Evolutionary conservation across 2,888 invertebrate genomes (phyloP).

Genomic region (Anthrax anthrax): DNA sequence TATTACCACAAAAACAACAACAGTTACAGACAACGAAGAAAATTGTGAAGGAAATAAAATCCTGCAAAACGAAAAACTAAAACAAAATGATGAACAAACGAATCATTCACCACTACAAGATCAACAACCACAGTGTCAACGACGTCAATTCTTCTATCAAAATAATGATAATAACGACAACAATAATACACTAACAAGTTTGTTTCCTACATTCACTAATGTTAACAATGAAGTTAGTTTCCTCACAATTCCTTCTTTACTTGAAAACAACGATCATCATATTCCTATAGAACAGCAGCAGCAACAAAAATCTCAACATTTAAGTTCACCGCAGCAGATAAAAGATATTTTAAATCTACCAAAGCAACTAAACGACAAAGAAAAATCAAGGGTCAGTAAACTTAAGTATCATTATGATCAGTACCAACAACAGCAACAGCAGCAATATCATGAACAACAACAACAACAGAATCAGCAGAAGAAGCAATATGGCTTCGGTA

Average conservation of each 20-base stretch:
- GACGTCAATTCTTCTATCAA: background rate
- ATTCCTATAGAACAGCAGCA: background rate
- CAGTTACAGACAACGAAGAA: too few relatives aligned
- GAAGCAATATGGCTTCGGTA: too few relatives aligned
- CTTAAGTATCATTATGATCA: slow-evolving; percentile 6
- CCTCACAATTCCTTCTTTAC: slow-evolving; percentile 7
- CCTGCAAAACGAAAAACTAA: background rate
- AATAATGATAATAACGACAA: background rate
- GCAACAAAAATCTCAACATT: slow-evolving; percentile 1
- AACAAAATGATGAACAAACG: background rate
- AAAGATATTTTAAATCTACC: slow-evolving; percentile 8
- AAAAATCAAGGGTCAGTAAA: slow-evolving; percentile 12
- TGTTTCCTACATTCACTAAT: too few relatives aligned
- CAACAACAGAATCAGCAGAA: too few relatives aligned
- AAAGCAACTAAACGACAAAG: slow-evolving; percentile 1
- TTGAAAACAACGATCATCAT: background rate
- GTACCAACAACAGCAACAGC: background rate
- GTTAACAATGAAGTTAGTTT: too few relatives aligned
- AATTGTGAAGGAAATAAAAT: too few relatives aligned
- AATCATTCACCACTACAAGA: background rate
- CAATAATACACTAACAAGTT: background rate
- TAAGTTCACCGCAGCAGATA: background rate
- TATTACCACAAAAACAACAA: too few relatives aligned
- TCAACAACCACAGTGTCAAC: background rate
- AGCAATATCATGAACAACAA: too few relatives aligned